Percentiles rank a stretch among this genome's conserved stretches.
Evolutionary conservation across 2,888 invertebrate genomes (phyloP).

Genomic region (Drosophila stalkeri): DNA sequence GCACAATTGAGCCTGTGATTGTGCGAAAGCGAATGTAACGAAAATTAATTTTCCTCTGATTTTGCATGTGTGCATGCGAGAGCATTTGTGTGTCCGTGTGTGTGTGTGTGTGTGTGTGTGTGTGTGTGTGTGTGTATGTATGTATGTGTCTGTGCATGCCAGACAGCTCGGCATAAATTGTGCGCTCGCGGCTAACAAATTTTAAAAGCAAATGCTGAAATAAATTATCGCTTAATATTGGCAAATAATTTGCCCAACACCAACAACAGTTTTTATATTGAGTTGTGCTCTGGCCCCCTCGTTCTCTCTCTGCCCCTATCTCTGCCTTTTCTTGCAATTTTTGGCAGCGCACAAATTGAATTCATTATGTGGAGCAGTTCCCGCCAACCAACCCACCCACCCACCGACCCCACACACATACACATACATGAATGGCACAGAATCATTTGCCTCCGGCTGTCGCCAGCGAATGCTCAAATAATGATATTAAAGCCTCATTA

Average conservation of each 20-base stretch:
- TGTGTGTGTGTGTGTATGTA: slow-evolving; percentile 9
- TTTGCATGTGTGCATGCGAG: slow-evolving; percentile 53
- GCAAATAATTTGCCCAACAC: slow-evolving; percentile 65
- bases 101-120: slow-evolving; percentile 12
- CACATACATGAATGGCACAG: slow-evolving; percentile 35
- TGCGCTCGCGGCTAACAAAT: slow-evolving; percentile 67
- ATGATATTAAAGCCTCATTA: slow-evolving; percentile 80
- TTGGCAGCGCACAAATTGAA: slow-evolving; percentile 65
- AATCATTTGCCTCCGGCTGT: slow-evolving; percentile 44
- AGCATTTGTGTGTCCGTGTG: slow-evolving; percentile 11
- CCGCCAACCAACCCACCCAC: slow-evolving; percentile 16
- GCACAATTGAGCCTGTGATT: slow-evolving; percentile 72
- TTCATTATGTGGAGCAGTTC: slow-evolving; percentile 57
- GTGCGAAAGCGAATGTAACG: slow-evolving; percentile 67
- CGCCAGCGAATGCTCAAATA: slow-evolving; percentile 63
- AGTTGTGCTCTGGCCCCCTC: not conserved
- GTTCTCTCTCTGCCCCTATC: not conserved
- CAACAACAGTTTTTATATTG: slow-evolving; percentile 33
- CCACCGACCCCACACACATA: slow-evolving; percentile 44
- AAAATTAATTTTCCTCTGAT: slow-evolving; percentile 78
- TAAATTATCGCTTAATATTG: slow-evolving; percentile 79
- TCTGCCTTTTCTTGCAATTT: slow-evolving; percentile 40
- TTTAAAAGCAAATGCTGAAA: slow-evolving; percentile 69
- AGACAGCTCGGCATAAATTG: slow-evolving; percentile 60
- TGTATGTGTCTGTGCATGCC: not conserved